Evolutionary conservation across 2,797 vertebrate species (phyloP).

Genomic region (Pseudopleuronectes americanus): DNA sequence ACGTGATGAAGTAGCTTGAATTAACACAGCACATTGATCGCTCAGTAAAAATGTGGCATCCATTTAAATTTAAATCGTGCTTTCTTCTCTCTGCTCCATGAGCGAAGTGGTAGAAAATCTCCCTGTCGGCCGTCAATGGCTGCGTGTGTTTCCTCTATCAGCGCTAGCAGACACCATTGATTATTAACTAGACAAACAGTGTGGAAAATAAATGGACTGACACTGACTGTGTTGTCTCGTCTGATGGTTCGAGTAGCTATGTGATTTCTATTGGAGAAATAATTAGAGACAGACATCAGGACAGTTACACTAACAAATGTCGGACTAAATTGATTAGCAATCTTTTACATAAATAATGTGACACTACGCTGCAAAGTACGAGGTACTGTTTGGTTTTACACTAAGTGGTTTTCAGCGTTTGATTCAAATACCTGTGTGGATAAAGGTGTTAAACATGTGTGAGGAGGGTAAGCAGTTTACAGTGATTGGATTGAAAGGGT

Average conservation of each 20-base stretch:
- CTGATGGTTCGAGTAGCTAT: conserved; percentile 16
- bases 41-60: background rate
- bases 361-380: background rate
- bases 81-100: background rate
- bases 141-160: conserved; percentile 15
- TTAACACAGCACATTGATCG: background rate
- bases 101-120: background rate
- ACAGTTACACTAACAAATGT: conserved; percentile 10
- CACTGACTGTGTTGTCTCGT: conserved; percentile 14
- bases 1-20: background rate
- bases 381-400: conserved; percentile 4
- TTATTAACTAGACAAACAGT: conserved; percentile 21
- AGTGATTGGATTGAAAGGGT: conserved; percentile 47
- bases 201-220: conserved; percentile 30
- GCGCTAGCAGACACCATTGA: conserved; percentile 25
- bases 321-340: conserved; percentile 37
- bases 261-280: conserved; percentile 38
- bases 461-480: conserved; percentile 58
- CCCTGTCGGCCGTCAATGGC: background rate
- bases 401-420: conserved; percentile 8
- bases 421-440: conserved; percentile 28
- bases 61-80: conserved; percentile 4
- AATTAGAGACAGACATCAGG: conserved; percentile 25
- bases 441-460: conserved; percentile 32
- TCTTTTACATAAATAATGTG: conserved; percentile 21